phyloP scores from a whole-genome alignment of 1,140 invertebrate species.

The Drosophila repleta region DNA sequence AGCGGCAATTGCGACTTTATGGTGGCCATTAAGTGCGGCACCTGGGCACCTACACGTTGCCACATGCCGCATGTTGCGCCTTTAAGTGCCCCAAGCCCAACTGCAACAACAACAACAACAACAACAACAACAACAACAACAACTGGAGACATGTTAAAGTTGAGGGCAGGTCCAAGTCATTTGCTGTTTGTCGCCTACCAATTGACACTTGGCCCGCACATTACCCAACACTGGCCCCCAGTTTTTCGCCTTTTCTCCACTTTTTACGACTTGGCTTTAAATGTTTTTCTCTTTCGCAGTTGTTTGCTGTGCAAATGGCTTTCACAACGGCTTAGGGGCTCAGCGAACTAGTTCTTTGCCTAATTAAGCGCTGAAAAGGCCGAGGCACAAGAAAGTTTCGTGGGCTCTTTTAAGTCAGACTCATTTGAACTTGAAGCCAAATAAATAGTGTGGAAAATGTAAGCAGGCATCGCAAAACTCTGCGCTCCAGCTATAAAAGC shows the following conservation, averaged over 20 bases:
- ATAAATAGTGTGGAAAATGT: no score
- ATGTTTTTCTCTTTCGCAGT: slow-evolving; percentile 7
- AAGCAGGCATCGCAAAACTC: no score
- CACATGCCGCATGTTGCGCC: slow-evolving; percentile 23
- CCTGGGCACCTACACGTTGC: slow-evolving; percentile 66
- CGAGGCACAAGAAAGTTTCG: background rate
- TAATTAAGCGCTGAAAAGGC: slow-evolving; percentile 1
- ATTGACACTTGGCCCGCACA: slow-evolving; percentile 52
- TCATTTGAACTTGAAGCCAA: background rate
- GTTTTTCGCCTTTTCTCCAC: background rate
- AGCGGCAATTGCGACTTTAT: slow-evolving; percentile 53
- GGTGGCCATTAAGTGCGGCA: slow-evolving; percentile 68
- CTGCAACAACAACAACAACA: slow-evolving; percentile 12
- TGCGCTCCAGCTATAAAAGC: background rate
- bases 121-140: slow-evolving; percentile 14
- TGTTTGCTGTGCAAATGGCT: background rate
- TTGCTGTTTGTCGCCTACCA: slow-evolving; percentile 62
- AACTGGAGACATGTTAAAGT: slow-evolving; percentile 19
- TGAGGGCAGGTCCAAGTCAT: slow-evolving; percentile 30
- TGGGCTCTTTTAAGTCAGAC: background rate
- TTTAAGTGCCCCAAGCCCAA: slow-evolving; percentile 13
- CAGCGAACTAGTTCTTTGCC: background rate
- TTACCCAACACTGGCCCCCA: slow-evolving; percentile 37
- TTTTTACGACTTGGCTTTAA: slow-evolving; percentile 34
- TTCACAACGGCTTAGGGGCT: background rate